Base-by-base conservation (phyloP, 2,888 invertebrate species). In the Imbricaverruca yamaguchii region DNA sequence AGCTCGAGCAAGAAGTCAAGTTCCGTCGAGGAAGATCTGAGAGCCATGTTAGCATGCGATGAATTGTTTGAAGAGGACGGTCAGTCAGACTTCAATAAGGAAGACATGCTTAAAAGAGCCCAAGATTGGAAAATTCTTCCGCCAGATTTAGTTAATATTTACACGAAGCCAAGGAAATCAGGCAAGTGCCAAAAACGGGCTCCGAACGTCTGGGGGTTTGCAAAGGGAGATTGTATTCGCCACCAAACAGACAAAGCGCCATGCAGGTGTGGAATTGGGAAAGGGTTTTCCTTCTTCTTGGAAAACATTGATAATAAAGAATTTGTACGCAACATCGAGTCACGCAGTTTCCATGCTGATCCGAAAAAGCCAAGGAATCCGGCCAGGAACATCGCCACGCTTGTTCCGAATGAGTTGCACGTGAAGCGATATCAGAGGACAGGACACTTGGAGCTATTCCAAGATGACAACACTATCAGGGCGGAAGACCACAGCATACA, bases 161-260 rank as follows among this genome's bases (percentile, higher is more conserved):
- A 18, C 11, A 10, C 55, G 2, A 74, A 74, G 21, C 15, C 8
- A 15, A 53, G 18, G 12, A 74, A 74, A 11, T 53, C 74, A 10
- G 55, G 21, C 7, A 74, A 55, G 23, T 69, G 74, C 10, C 74
- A 74, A n/a, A 13, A 39, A 15, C 7, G 21, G 9, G 21, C 21
- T 21, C 74, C 74, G 55, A 74, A 74, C 55, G 74, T 74, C 9
- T 74, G 74, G 74, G 21, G 74, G 21, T 74, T 74, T 18, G 15
- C 74, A 23, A 74, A 74, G 10, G 74, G 21, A 53, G 21, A 74
- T 2, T 53, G 18, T 9, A 8, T 74, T 15, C 53, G n/a, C 1
- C 74, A 74, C 9, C 74, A 74, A 53, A 74, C 53, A 11, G 55
- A 74, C 8, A 53, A 11, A 18, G 18, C 74, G 9, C 13, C 74